These are phyloP conservation scores for Bufo gargarizans DNA, from an alignment of 2,113 vertebrate genomes.

Conservation along the genomic window DNA sequence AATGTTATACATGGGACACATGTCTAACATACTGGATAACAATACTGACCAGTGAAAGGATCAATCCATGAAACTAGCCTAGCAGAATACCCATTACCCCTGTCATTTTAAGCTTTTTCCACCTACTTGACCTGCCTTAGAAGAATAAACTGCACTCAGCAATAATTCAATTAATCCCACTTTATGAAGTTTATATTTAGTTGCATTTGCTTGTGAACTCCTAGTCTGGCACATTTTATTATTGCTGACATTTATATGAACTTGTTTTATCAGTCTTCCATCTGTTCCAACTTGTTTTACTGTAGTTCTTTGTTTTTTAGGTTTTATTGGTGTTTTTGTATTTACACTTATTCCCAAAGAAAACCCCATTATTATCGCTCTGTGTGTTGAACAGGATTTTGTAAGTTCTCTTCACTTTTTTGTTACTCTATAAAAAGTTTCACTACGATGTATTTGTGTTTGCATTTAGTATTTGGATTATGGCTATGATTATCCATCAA, in stretches of 20 bases:
- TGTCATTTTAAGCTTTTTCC: neutral
- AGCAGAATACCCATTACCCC: neutral
- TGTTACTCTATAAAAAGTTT: neutral
- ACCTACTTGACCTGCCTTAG: neutral
- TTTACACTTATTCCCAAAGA: neutral
- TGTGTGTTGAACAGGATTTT: neutral
- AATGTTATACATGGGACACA: neutral
- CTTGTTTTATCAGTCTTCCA: conserved; percentile 1
- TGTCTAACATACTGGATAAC: neutral
- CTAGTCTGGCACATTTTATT: neutral
- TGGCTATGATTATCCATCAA: neutral
- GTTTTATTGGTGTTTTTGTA: neutral
- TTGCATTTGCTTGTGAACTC: conserved; percentile 3
- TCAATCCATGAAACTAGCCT: neutral
- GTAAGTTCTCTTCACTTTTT: neutral
- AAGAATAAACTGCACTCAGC: neutral
- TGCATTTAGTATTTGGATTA: neutral
- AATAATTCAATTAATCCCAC: conserved; percentile 31
- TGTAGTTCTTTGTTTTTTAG: neutral
- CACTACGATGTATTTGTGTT: neutral
- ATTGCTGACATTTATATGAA: conserved; percentile 23
- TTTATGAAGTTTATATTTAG: conserved; percentile 23
- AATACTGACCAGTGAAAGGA: neutral
- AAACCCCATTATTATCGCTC: neutral
- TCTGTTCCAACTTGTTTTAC: conserved; percentile 35